These are phyloP conservation scores for Pseudomugil tenellus DNA, from an alignment of 2,797 vertebrate species.

Conservation along the genomic window DNA sequence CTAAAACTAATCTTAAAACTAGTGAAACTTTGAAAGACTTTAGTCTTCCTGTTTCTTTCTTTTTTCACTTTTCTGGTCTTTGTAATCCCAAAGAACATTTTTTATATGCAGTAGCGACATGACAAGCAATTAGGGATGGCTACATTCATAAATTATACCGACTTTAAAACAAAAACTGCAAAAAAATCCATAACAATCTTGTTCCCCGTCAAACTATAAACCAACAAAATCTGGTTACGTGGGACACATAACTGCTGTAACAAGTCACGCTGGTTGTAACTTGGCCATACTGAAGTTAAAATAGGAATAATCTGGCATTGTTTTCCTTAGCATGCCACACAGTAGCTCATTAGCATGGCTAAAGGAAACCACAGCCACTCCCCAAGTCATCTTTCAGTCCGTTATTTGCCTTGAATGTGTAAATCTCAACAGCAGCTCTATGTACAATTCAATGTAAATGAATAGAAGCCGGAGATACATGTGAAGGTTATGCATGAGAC, in stretches of 20 bases:
- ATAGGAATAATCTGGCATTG: not conserved
- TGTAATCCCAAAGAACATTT: not conserved
- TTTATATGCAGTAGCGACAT: not conserved
- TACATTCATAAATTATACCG: not conserved
- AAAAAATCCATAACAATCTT: not conserved
- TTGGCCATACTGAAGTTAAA: not conserved
- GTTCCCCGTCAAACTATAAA: not conserved
- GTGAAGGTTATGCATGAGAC: not conserved
- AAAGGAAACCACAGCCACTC: not conserved
- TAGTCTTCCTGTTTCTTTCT: not conserved
- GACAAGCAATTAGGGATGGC: not conserved
- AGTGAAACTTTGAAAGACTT: not conserved
- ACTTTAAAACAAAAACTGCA: too few relatives aligned
- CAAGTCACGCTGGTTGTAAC: not conserved
- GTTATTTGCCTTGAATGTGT: constrained; percentile 5
- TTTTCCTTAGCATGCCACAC: not conserved
- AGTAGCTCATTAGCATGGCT: constrained; percentile 19
- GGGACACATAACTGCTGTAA: not conserved
- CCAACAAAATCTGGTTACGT: not conserved
- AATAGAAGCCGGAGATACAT: constrained; percentile 19
- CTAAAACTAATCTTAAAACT: not conserved
- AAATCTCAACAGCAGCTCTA: not conserved
- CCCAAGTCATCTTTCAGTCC: not conserved
- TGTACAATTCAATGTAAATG: not conserved
- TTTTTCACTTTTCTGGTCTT: not conserved